These are phyloP conservation scores for Wiebesia pumilae DNA, from an alignment of 1,140 invertebrate species.

Conservation along the genomic window DNA sequence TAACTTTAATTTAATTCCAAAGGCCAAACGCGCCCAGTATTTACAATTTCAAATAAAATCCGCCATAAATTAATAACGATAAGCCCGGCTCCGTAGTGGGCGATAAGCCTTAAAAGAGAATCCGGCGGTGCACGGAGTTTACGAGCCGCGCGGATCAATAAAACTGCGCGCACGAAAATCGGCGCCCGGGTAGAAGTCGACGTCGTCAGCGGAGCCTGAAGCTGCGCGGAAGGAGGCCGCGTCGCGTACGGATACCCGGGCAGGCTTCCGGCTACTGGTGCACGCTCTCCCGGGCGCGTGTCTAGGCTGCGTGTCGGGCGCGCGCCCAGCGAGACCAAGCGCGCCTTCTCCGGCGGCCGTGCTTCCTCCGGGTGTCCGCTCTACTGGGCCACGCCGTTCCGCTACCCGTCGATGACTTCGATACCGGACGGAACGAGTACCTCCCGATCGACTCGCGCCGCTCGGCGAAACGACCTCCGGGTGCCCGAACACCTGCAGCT, in stretches of 20 bases:
- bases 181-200: neutral
- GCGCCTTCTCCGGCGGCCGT: conserved; percentile 72
- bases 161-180: neutral
- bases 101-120: too few species aligned
- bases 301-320: conserved; percentile 42
- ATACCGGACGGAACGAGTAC: neutral
- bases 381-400: conserved; percentile 73
- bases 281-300: conserved; percentile 67
- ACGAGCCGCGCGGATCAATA: neutral
- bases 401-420: conserved; percentile 58
- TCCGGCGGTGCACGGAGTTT: neutral
- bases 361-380: conserved; percentile 76
- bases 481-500: too few species aligned
- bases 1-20: neutral
- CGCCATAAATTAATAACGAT: neutral
- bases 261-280: conserved; percentile 73
- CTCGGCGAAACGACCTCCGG: too few species aligned
- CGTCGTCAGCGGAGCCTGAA: neutral
- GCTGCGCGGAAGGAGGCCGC: conserved; percentile 52
- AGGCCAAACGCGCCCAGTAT: neutral
- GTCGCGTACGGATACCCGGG: conserved; percentile 62
- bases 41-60: neutral
- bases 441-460: too few species aligned
- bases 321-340: conserved; percentile 68
- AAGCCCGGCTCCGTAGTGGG: too few species aligned